Base-by-base conservation (phyloP, 1,140 invertebrate species). In the Phenacoccus solenopsis region DNA sequence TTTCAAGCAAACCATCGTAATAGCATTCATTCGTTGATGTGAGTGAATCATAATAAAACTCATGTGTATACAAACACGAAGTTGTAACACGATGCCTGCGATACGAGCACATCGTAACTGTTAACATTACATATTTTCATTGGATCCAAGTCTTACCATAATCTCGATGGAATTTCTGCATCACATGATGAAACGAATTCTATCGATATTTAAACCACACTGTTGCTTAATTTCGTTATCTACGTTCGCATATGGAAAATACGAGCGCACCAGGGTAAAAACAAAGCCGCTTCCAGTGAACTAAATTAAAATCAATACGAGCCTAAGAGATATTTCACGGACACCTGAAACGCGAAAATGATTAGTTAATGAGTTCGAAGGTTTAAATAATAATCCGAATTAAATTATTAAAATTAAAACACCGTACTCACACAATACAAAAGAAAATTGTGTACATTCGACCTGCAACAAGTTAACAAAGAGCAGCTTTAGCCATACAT, bases 381-480 rank as follows among this genome's bases (percentile, higher is more conserved):
- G 38, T 49, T 49, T n/a, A n/a, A n/a, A n/a, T 16, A n/a, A 49
- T 49, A 49, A 2, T 49, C 3, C 16, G 5, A 49, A 49, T 49
- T 9, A 49, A 49, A 10, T 3, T 49, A n/a, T 49, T 49, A 32
- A 13, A 49, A 49, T 49, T 49, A 49, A 32, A 49, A 49, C 4
- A 16, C 5, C 5, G 20, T 16, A 49, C 13, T 49, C 20, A 4
- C 13, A 49, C 38, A n/a, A n/a, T 49, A 49, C 38, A 49, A 49
- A 49, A n/a, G 30, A 49, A 49, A 49, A 49, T 49, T 49, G 38
- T 49, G 20, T 49, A 49, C 38, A 49, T 49, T 49, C 38, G 38
- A 49, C 38, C 38, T 49, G 38, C 38, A 49, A 49, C 38, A 49
- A 49, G 38, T 32, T 49, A 49, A 49, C 38, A 49, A 49, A 49